Percentiles rank a stretch among this genome's conserved stretches.
Conservation (phyloP, 2,113 vertebrate species). For the Cinclus mexicanus region DNA sequence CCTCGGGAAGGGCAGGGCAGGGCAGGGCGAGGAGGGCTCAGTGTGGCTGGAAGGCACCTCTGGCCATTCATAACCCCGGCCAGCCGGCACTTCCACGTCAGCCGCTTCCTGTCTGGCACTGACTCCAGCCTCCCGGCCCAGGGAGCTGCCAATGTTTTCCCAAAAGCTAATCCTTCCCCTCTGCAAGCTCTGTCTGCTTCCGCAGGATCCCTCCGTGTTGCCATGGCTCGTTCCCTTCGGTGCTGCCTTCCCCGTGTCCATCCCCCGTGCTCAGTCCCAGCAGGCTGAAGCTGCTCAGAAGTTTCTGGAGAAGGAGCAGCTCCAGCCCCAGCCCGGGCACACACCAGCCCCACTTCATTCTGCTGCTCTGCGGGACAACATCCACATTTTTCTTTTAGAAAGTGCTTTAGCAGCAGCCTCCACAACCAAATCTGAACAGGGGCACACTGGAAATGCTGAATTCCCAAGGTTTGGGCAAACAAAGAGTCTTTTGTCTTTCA, state of each 20-base stretch:
- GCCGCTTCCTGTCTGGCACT: slow-evolving; percentile 43
- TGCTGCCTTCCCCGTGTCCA: fast-evolving
- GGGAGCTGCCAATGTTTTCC: background rate
- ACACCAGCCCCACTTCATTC: background rate
- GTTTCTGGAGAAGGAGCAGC: background rate
- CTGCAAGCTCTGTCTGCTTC: background rate
- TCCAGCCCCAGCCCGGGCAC: background rate
- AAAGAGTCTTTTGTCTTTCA: slow-evolving; percentile 1
- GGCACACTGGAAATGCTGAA: background rate
- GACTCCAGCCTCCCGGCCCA: background rate
- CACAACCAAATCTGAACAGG: background rate
- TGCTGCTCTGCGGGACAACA: background rate
- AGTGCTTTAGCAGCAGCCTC: background rate
- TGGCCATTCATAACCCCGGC: background rate
- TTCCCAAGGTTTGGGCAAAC: background rate
- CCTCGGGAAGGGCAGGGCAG: background rate
- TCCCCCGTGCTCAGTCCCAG: fast-evolving
- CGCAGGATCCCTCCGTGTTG: background rate
- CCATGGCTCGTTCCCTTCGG: fast-evolving
- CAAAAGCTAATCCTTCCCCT: background rate
- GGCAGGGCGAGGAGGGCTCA: background rate
- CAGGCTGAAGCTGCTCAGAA: background rate
- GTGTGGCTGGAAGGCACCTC: background rate
- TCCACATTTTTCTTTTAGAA: background rate
- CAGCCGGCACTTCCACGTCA: slow-evolving; percentile 17